Evolutionary conservation across 2,888 invertebrate species (phyloP), one percentile per base, ranked within the genome.

Genomic region (Oscheius onirici): DNA sequence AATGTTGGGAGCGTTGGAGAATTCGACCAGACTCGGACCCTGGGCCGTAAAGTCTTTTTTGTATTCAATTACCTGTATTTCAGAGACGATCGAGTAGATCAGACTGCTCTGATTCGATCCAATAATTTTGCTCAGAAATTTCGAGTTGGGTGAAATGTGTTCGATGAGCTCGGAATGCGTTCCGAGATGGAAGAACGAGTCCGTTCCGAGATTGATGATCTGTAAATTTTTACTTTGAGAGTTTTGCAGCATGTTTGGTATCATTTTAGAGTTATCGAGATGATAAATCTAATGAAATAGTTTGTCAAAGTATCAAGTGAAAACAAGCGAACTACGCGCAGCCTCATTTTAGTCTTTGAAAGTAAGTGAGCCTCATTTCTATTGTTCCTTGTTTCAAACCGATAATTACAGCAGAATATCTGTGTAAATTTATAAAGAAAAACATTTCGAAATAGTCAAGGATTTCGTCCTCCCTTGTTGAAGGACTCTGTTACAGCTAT

Each of bases 161-260:
- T 71, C 57, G 3, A 74, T 22, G 26, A 72, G 73, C 44, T 81
- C 81, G 2, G 17, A 28, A 17, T 69, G 73, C 11, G 79, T 77
- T 22, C 81, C 81, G 11, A 81, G 71, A 58, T 81, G 81, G 63
- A 73, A 79, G 65, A 81, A 81, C 6, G 76, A 58, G 10, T 74
- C 61, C 1, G 15, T 8, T 17, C 81, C 79, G 10, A 78, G 72
- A 26, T 68, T 51, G 10, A 65, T 8, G 5, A 80, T 43, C 78
- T 80, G 63, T 26, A 70, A 66, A 15, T 1, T 34, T n/a, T 10
- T 22, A 8, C 8, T 24, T 17, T 15, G 20, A 20, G 8, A 15
- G 6, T 6, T 24, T 26, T 24, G 74, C 24, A 84, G 66, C 22
- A 83, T 72, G 72, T 17, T 0, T 54, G 20, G 3, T 22, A 17